Evolutionary conservation across 2,113 vertebrate genomes (phyloP).

Genomic region (Rhadina sibilatrix): DNA sequence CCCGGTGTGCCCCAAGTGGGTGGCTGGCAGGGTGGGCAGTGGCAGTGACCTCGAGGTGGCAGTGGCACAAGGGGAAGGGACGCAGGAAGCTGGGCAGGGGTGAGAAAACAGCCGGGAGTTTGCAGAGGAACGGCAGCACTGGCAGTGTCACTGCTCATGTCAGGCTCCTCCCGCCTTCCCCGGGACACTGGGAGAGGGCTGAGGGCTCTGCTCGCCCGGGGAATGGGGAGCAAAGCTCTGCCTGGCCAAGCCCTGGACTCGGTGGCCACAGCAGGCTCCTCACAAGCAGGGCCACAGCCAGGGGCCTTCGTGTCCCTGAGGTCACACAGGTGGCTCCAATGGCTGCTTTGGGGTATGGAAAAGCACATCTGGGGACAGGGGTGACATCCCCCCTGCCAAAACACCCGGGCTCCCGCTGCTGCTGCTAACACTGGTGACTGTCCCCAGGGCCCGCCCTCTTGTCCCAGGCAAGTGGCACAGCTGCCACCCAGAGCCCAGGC

Average conservation of each 20-base stretch:
- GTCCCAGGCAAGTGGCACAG: background rate
- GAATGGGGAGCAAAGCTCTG: background rate
- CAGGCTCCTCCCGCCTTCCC: background rate
- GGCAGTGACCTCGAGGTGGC: background rate
- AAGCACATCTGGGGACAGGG: background rate
- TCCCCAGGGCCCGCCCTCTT: background rate
- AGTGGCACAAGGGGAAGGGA: background rate
- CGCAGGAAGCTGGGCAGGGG: accelerated
- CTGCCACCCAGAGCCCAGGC: accelerated
- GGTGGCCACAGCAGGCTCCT: accelerated
- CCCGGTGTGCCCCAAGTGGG: background rate
- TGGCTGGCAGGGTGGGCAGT: background rate
- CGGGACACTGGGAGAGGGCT: background rate
- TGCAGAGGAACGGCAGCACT: background rate
- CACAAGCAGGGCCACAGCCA: background rate
- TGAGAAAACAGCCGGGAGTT: background rate
- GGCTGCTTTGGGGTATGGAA: accelerated
- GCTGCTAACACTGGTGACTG: accelerated
- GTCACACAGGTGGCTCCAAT: background rate
- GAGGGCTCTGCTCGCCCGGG: background rate
- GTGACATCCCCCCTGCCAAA: background rate
- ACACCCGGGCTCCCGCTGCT: accelerated
- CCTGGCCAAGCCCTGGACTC: accelerated
- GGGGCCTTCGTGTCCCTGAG: background rate
- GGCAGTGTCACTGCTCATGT: accelerated